phyloP scores from a whole-genome alignment of 2,797 vertebrate species.

The Kryptolebias ocellatus region DNA sequence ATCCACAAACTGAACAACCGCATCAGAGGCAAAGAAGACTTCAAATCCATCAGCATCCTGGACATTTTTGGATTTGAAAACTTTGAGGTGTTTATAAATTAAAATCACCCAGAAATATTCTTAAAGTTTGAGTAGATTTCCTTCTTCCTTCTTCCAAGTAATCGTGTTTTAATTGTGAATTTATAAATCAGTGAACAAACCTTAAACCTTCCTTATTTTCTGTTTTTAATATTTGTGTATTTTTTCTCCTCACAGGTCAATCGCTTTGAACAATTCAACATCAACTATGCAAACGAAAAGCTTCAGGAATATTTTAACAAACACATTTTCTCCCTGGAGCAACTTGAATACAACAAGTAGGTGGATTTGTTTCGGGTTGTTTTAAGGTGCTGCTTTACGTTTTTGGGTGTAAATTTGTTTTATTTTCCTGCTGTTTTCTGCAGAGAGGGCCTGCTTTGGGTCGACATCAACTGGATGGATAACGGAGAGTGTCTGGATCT shows the following conservation, averaged over 20 bases:
- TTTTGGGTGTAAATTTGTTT: not conserved
- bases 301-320: conserved; percentile 99
- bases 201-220: not conserved
- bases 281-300: conserved; percentile 99
- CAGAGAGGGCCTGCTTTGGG: conserved; percentile 93
- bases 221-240: fast-evolving
- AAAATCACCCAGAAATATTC: not conserved
- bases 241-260: conserved; percentile 83
- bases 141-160: too few relatives aligned
- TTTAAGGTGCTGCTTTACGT: not conserved
- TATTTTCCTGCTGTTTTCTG: not conserved
- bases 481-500: conserved; percentile 97
- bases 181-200: not conserved
- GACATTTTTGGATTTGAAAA: conserved; percentile 99
- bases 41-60: conserved; percentile 94
- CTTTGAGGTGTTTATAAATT: conserved; percentile 87
- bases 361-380: not conserved
- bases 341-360: conserved; percentile 94
- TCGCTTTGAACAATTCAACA: conserved; percentile 98
- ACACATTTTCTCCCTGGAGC: conserved; percentile 98
- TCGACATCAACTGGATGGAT: conserved; percentile 96
- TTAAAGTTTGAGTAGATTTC: not conserved
- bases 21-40: conserved; percentile 92
- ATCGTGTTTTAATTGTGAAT: too few relatives aligned
- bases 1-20: conserved; percentile 92